A percentile compares a stretch with the other conserved stretches of the same genome.
Evolutionary conservation across 1,140 invertebrate species (phyloP).

Genomic region (Gryon sp.): DNA sequence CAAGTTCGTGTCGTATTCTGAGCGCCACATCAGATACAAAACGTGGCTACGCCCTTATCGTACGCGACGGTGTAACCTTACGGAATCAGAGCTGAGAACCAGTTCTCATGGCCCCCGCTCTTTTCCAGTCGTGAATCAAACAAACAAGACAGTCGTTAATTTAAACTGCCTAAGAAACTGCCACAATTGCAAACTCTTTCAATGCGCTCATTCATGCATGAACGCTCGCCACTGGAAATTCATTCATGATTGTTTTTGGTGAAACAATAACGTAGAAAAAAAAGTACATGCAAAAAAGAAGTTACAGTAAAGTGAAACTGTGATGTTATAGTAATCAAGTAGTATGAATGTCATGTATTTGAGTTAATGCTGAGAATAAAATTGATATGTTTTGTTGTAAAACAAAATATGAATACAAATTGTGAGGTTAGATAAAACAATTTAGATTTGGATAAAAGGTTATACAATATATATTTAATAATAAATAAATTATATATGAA

Average conservation of each 20-base stretch:
- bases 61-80: conserved; percentile 57
- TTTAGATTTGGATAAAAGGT: too few relatives aligned
- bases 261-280: background rate
- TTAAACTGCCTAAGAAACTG: conserved; percentile 21
- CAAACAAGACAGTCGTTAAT: conserved; percentile 55
- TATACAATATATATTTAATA: too few relatives aligned
- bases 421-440: too few relatives aligned
- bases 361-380: too few relatives aligned
- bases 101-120: conserved; percentile 69
- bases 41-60: conserved; percentile 68
- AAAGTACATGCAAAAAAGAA: too few relatives aligned
- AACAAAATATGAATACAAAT: too few relatives aligned
- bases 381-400: too few relatives aligned
- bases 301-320: background rate
- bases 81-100: conserved; percentile 68
- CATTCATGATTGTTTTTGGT: conserved; percentile 16
- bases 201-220: conserved; percentile 7
- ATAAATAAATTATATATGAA: too few relatives aligned
- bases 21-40: conserved; percentile 60
- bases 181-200: background rate
- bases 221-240: background rate
- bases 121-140: conserved; percentile 66
- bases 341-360: too few relatives aligned
- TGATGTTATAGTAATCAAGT: too few relatives aligned
- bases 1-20: conserved; percentile 60